Base-by-base conservation (phyloP, 2,797 vertebrate species). In the Poecile montanus region DNA sequence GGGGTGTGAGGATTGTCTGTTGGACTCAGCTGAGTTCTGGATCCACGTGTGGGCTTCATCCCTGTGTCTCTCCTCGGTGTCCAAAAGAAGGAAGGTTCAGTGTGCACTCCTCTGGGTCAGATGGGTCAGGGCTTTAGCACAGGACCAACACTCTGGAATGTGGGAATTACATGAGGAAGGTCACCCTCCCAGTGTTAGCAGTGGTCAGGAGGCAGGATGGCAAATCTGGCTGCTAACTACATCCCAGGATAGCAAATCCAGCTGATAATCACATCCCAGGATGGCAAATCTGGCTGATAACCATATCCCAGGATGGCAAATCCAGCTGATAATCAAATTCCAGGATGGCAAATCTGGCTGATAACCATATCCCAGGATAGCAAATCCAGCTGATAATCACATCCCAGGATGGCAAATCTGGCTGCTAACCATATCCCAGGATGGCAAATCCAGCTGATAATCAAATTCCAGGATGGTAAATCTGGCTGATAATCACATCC, bases 61-160 rank as follows among this genome's bases (percentile, higher is more conserved):
- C 25, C 29, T 10, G 7, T 17, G n/a, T n/a, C 25, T 42, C 13
- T 1, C 22, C 29, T 10, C 8, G 38, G 2, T 6, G 15, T 6
- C 58, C 29, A 34, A 10, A n/a, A 20, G 5, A 2, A 2, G 54
- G 65, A 11, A 3, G 7, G 3, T 1, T 1, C 62, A 44, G 38
- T 23, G 30, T 3, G 62, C 22, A 1, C 11, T 40, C 40, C 34
- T 1, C 14, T 27, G 32, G 68, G 21, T 40, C 51, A 6, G 62
- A 0, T 9, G 30, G 13, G 16, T 40, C 10, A 4, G 42, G 42
- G 32, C 26, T 58, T 44, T 7, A 36, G 50, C 19, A 3, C 8
- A 8, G 60, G 13, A 6, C 4, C 2, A 6, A 0, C 4, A 1
- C 58, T 60, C 32, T 44, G 54, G 14, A 44, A 23, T 3, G 1